These are phyloP conservation scores for Drepana falcataria DNA, from an alignment of 2,888 invertebrate genomes.

Conservation along the genomic window DNA sequence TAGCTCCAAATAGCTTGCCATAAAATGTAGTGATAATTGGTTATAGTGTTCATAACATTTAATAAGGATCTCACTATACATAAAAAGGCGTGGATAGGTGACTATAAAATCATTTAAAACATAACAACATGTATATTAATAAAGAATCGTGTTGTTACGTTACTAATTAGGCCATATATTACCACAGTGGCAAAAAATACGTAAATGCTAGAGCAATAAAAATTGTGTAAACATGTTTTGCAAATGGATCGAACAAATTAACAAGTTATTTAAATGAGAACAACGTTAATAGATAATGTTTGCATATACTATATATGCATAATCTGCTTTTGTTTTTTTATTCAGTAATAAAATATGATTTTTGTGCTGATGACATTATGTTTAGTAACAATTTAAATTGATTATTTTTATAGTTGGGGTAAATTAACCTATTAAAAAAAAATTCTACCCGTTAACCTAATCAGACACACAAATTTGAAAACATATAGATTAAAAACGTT, in stretches of 20 bases:
- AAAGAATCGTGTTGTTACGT: background rate
- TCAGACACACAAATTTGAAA: too few species aligned
- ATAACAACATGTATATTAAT: background rate
- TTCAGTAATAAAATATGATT: too few species aligned
- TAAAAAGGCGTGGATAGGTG: background rate
- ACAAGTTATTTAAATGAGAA: background rate
- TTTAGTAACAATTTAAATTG: too few species aligned
- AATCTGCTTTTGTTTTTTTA: too few species aligned
- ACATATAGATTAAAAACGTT: too few species aligned
- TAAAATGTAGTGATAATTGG: background rate
- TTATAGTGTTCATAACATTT: background rate
- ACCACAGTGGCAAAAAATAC: background rate
- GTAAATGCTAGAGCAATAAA: background rate
- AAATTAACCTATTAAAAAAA: too few species aligned
- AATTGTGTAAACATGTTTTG: background rate
- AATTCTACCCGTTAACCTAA: too few species aligned
- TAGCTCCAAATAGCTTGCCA: background rate
- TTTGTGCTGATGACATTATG: too few species aligned
- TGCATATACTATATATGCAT: too few species aligned
- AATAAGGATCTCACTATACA: background rate
- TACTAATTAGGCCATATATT: background rate
- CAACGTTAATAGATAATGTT: too few species aligned
- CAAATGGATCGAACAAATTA: background rate
- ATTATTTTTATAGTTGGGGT: too few species aligned
- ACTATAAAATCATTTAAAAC: background rate